These are phyloP conservation scores for Lepus americanus DNA, from an alignment of 2,113 vertebrate species.

Conservation along the genomic window DNA sequence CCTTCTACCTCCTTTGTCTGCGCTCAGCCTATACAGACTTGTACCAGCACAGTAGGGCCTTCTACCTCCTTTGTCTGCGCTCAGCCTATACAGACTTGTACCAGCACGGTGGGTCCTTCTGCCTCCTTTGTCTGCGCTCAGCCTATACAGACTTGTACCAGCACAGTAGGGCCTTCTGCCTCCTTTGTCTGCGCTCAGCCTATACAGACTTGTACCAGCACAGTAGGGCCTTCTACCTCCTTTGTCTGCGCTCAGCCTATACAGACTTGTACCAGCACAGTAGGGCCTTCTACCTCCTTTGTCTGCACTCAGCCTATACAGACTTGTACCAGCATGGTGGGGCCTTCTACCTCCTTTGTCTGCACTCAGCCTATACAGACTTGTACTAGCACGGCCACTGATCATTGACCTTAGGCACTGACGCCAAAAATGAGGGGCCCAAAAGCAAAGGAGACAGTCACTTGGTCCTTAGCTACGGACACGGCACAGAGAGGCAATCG, in stretches of 20 bases:
- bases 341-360: not conserved
- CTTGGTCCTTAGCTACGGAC: not conserved
- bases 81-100: no score
- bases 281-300: no score
- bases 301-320: no score
- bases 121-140: not conserved
- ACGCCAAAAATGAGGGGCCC: not conserved
- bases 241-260: not conserved
- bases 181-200: not conserved
- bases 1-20: not conserved
- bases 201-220: not conserved
- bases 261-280: no score
- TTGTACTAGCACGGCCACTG: not conserved
- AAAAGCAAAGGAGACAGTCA: conserved; percentile 1
- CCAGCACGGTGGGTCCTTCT: not conserved
- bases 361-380: not conserved
- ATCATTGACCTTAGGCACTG: conserved; percentile 23
- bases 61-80: no score
- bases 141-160: not conserved
- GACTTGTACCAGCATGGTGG: not conserved
- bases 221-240: not conserved
- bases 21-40: not conserved
- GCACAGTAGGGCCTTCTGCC: not conserved
- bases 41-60: not conserved
- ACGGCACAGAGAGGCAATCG: not conserved